A percentile compares a stretch with the other conserved stretches of the same genome.
phyloP scores from a whole-genome alignment of 2,113 vertebrate genomes.

The Plestiodon gilberti region DNA sequence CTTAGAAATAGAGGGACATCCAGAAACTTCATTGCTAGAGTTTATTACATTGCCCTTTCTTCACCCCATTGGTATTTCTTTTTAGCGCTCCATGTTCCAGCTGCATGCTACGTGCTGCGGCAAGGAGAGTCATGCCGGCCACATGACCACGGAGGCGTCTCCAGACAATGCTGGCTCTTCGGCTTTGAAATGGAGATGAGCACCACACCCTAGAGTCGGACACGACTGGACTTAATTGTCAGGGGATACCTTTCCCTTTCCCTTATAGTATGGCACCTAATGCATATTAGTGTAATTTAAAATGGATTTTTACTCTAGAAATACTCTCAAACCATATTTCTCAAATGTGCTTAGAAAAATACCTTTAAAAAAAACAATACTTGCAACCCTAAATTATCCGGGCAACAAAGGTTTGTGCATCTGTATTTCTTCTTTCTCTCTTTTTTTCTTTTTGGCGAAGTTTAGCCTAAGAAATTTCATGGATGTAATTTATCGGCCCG shows the following conservation, averaged over 20 bases:
- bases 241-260: no score
- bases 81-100: no score
- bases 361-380: background rate
- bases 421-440: background rate
- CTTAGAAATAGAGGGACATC: constrained; percentile 29
- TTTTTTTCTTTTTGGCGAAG: background rate
- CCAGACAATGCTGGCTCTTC: no score
- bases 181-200: no score
- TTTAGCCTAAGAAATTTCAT: background rate
- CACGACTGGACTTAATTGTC: no score
- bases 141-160: no score
- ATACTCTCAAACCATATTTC: background rate
- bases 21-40: constrained; percentile 48
- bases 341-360: constrained; percentile 6
- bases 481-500: background rate
- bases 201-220: no score
- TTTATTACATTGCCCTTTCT: constrained; percentile 43
- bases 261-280: constrained; percentile 14
- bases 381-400: constrained; percentile 4
- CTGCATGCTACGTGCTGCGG: no score
- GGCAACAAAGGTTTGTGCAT: background rate
- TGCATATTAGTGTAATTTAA: constrained; percentile 38
- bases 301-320: constrained; percentile 48
- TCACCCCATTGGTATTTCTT: constrained; percentile 26
- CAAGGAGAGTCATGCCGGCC: no score